Conservation (phyloP, 2,888 invertebrate genomes). For the Rhagonycha lutea region DNA sequence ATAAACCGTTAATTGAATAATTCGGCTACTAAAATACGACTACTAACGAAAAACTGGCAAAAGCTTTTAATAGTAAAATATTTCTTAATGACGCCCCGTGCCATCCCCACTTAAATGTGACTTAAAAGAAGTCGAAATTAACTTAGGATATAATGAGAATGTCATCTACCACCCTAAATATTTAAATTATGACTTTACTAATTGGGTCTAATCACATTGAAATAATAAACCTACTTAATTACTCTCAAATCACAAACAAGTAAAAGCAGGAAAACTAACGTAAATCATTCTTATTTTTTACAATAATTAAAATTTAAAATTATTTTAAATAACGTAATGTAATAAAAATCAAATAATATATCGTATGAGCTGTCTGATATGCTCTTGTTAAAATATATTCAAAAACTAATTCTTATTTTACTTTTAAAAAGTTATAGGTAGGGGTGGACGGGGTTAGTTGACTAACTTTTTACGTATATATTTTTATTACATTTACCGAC, state of each 20-base stretch:
- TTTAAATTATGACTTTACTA: constrained; percentile 45
- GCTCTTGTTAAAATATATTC: too few species aligned
- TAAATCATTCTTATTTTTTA: background rate
- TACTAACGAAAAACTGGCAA: constrained; percentile 45
- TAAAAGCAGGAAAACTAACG: background rate
- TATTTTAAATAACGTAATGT: too few species aligned
- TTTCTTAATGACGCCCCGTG: constrained; percentile 43
- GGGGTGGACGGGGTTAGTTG: too few species aligned
- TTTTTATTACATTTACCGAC: too few species aligned
- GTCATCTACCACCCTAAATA: constrained; percentile 40
- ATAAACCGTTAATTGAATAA: constrained; percentile 47
- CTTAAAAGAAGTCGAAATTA: constrained; percentile 48
- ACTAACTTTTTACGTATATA: too few species aligned
- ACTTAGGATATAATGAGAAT: constrained; percentile 37
- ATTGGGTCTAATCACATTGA: constrained; percentile 50
- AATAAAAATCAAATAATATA: too few species aligned
- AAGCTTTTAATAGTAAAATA: constrained; percentile 47
- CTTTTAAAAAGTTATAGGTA: too few species aligned
- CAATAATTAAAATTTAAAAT: too few species aligned
- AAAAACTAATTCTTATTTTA: too few species aligned
- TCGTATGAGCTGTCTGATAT: too few species aligned
- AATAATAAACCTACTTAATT: constrained; percentile 32
- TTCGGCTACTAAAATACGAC: constrained; percentile 42
- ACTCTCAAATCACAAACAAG: background rate
- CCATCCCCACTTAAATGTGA: constrained; percentile 40